Conservation (phyloP, 1,140 invertebrate species). For the Tetramorium alpestre region DNA sequence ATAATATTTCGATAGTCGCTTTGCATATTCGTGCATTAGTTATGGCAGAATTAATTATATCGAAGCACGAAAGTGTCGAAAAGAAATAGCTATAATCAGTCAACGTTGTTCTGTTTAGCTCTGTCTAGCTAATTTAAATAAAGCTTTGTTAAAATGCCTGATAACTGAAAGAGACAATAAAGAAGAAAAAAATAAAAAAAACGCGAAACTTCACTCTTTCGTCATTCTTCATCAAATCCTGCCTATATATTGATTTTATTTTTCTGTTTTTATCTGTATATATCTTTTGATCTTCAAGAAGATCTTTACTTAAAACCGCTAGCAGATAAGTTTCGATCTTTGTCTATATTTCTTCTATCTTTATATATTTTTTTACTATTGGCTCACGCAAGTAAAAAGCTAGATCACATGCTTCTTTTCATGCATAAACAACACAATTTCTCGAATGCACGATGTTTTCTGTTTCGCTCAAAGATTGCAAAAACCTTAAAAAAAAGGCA, state of each 20-base stretch:
- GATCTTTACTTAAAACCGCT: slow-evolving; percentile 34
- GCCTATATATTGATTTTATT: slow-evolving; percentile 30
- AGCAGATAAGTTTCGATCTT: slow-evolving; percentile 65
- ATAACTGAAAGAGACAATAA: slow-evolving; percentile 72
- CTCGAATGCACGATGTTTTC: slow-evolving; percentile 50
- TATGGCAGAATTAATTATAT: slow-evolving; percentile 3
- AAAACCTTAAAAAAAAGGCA: not conserved
- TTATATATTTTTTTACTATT: slow-evolving; percentile 34
- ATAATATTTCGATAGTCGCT: not conserved
- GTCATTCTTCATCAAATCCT: slow-evolving; percentile 53
- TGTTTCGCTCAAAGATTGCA: slow-evolving; percentile 7
- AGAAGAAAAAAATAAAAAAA: slow-evolving; percentile 68
- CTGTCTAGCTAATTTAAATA: slow-evolving; percentile 61
- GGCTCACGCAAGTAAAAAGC: not conserved
- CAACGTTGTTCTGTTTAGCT: slow-evolving; percentile 34
- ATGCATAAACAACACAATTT: slow-evolving; percentile 52
- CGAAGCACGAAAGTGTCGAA: not conserved
- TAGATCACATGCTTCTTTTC: slow-evolving; percentile 64
- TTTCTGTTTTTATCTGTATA: slow-evolving; percentile 15
- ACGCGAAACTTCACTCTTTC: slow-evolving; percentile 66
- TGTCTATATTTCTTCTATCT: slow-evolving; percentile 24
- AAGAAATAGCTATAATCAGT: not conserved
- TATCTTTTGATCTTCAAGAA: not conserved
- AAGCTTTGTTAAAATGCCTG: slow-evolving; percentile 56
- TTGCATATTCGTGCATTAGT: not conserved